These are phyloP conservation scores for Teleopsis dalmanni DNA, from an alignment of 1,140 invertebrate genomes.

Conservation along the genomic window DNA sequence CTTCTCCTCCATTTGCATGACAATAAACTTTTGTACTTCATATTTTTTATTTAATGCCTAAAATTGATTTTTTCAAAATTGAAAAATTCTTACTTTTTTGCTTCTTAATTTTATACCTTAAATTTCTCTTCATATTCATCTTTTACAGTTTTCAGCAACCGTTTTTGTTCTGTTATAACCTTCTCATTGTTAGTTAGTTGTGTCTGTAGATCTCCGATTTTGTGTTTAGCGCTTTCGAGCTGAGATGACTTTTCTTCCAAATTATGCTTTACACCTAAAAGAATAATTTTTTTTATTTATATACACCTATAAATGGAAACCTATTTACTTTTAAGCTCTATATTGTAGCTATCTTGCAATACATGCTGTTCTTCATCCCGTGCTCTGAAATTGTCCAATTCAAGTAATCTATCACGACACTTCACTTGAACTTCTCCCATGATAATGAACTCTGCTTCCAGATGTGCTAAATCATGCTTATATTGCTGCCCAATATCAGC, in stretches of 20 bases:
- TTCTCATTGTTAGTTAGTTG: conserved; percentile 46
- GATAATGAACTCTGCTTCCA: conserved; percentile 37
- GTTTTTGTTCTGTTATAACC: conserved; percentile 48
- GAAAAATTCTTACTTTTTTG: background rate
- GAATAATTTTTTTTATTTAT: conserved; percentile 4
- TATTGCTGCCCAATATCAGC: conserved; percentile 34
- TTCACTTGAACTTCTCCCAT: conserved; percentile 48
- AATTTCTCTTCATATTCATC: conserved; percentile 50
- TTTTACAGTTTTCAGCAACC: conserved; percentile 46
- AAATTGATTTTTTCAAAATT: background rate
- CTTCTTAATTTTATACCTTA: conserved; percentile 32
- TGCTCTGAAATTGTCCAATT: conserved; percentile 38
- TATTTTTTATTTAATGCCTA: conserved; percentile 65
- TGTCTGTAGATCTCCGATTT: conserved; percentile 48
- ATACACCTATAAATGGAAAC: background rate
- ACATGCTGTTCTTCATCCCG: conserved; percentile 43
- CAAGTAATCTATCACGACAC: conserved; percentile 46
- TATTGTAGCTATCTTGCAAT: conserved; percentile 43
- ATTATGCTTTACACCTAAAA: conserved; percentile 36
- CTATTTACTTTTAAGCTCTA: conserved; percentile 42
- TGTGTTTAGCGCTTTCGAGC: conserved; percentile 46
- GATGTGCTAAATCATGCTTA: conserved; percentile 35
- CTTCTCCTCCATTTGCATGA: conserved; percentile 58
- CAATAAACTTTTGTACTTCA: conserved; percentile 57
- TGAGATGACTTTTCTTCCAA: conserved; percentile 43